Evolutionary conservation across 1,140 invertebrate genomes (phyloP).

Genomic region (Leucophenga varia): DNA sequence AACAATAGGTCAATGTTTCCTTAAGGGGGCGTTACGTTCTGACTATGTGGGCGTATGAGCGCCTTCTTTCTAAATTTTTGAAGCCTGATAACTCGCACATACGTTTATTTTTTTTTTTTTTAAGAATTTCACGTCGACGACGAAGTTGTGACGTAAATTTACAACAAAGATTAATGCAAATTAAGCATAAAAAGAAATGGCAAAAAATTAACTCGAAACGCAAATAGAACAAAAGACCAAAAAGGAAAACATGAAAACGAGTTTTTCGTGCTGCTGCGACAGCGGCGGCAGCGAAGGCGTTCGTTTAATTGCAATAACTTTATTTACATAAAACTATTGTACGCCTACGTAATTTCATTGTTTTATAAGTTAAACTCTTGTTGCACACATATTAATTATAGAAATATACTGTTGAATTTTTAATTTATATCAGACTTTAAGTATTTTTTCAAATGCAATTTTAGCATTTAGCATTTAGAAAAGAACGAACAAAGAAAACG

Average conservation of each 20-base stretch:
- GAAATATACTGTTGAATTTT: no score
- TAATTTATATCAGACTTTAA: no score
- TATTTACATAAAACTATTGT: no score
- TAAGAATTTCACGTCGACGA: background rate
- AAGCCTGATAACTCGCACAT: background rate
- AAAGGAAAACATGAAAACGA: constrained; percentile 42
- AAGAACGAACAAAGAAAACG: constrained; percentile 21
- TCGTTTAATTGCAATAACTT: constrained; percentile 10
- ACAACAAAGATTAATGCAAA: constrained; percentile 32
- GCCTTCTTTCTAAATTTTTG: no score
- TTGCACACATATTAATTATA: no score
- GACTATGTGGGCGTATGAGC: constrained; percentile 12
- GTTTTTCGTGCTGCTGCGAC: no score
- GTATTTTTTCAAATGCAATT: constrained; percentile 21
- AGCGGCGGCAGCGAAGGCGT: constrained; percentile 12
- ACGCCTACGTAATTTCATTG: constrained; percentile 21
- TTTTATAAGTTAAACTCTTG: constrained; percentile 30
- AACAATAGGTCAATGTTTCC: constrained; percentile 26
- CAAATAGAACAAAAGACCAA: constrained; percentile 35
- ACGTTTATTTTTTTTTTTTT: no score
- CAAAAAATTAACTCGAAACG: constrained; percentile 27
- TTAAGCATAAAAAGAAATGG: constrained; percentile 19
- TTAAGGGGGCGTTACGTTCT: background rate
- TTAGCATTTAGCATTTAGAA: constrained; percentile 28
- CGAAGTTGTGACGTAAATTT: constrained; percentile 3